Evolutionary conservation across 2,113 vertebrate species (phyloP), one percentile per base, ranked within the genome.

Genomic region (Ciconia maguari): DNA sequence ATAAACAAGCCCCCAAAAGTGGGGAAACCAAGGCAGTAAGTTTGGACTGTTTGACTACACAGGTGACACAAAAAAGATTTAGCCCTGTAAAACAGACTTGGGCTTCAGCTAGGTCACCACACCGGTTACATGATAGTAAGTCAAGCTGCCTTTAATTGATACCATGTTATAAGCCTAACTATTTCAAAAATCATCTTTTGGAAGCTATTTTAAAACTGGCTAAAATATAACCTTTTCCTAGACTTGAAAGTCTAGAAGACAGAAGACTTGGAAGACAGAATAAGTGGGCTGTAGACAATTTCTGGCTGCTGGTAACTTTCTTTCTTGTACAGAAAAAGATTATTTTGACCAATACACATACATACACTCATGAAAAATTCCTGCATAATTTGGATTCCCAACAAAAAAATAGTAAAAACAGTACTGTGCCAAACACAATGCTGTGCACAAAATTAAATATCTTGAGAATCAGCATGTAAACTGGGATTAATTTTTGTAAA

Each of bases 121-220:
- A 51, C 3, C 46, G 44, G 27, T 71, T 82, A 38, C 13, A 44
- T 6, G 57, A 11, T 6, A 82, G 8, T 29, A 69, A 79, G 46
- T 49, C 21, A 80, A 42, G 15, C 10, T 72, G 41, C 46, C 83
- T 87, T 62, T 82, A 82, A 85, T 1, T 61, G 21, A 65, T 48
- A 49, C 2, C 6, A 25, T 38, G 21, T 10, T 83, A 24, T 22
- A 55, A 49, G 5, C 6, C 0, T 0, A 90, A 42, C 9, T 58
- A 52, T 64, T 84, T 60, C 0, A 79, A 82, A 60, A 91, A 54
- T 19, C 1, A 26, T 36, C 16, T 54, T 93, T 52, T 16, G 11
- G 36, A 94, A 93, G 20, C 3, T 21, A 82, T 71, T 64, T 92
- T 89, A 81, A 89, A 94, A 81, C 27, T 68, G 0, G 7, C 14